Evolutionary conservation across 2,113 vertebrate genomes (phyloP).

Genomic region (Cyrtonyx montezumae): DNA sequence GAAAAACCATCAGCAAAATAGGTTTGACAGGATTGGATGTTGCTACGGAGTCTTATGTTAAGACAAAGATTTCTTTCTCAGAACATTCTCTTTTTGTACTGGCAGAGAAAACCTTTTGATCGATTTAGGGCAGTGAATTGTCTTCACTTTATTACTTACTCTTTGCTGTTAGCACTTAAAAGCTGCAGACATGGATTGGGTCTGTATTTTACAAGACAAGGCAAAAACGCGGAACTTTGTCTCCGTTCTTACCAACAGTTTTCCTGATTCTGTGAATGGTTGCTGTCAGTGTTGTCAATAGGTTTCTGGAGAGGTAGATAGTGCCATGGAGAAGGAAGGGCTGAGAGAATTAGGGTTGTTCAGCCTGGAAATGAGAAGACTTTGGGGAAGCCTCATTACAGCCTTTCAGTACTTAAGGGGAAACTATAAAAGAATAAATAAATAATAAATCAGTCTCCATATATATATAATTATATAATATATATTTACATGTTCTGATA

Average conservation of each 20-base stretch:
- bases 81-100: not conserved
- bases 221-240: not conserved
- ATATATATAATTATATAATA: too few species aligned
- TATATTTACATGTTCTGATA: too few species aligned
- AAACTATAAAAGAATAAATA: too few species aligned
- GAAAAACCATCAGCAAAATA: not conserved
- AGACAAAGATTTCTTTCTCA: constrained; percentile 23
- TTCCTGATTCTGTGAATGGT: not conserved
- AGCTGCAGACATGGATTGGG: not conserved
- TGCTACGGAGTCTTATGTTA: constrained; percentile 19
- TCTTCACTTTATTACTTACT: not conserved
- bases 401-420: too few species aligned
- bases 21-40: not conserved
- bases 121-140: constrained; percentile 18
- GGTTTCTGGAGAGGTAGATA: not conserved
- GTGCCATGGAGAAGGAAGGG: not conserved
- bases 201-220: not conserved
- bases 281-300: not conserved
- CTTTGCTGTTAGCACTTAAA: not conserved
- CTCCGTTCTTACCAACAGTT: not conserved
- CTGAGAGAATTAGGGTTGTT: not conserved
- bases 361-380: too few species aligned
- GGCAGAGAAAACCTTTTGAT: constrained; percentile 1
- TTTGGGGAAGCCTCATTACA: too few species aligned
- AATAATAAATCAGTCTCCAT: too few species aligned